Base-by-base conservation (phyloP, 2,888 invertebrate genomes). In the Thymelicus sylvestris region DNA sequence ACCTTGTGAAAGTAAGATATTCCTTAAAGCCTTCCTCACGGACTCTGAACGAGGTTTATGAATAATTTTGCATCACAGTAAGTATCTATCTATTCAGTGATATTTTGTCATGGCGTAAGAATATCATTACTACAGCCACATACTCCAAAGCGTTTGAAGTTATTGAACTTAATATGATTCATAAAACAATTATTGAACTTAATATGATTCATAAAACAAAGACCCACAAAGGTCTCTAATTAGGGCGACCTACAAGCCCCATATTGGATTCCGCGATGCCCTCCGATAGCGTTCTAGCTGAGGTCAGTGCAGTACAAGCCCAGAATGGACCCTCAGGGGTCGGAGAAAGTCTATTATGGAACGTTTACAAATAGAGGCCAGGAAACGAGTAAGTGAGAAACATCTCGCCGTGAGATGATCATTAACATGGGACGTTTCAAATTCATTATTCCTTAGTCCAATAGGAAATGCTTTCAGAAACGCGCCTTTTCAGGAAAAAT, bases 191-290 rank as follows among this genome's bases (percentile, higher is more conserved):
- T 24, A 24, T 55, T 55, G 55, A 55, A 55, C 24, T 44, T 63
- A 57, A 63, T 57, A 62, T 63, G 47, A 57, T 62, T 63, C 38
- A 13, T 10, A 7, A 13, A 69, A 44, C 59, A 19, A 47, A 63
- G 57, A 24, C 31, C 59, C 57, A 19, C 39, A 41, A 74, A 73
- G 76, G 72, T 76, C 72, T 74, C 52, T 72, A 76, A 75, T 74
- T 72, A 74, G 76, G 76, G 74, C 74, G 66, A 62, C 74, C 76
- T 76, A 78, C 59, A 50, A 75, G 76, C 74, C 74, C 76, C 71
- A 77, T 75, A 78, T 78, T 73, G 79, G 79, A 78, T 77, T 79
- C 74, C 71, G 72, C 63, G 86, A 88, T 88, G 87, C 82, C 85
- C 83, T 77, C 63, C 57, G 90, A 89, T 90, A 88, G 86, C 90